A percentile compares a stretch with the other conserved stretches of the same genome.
These are phyloP conservation scores for Gortyna flavago DNA, from an alignment of 2,888 invertebrate genomes.

Conservation along the genomic window DNA sequence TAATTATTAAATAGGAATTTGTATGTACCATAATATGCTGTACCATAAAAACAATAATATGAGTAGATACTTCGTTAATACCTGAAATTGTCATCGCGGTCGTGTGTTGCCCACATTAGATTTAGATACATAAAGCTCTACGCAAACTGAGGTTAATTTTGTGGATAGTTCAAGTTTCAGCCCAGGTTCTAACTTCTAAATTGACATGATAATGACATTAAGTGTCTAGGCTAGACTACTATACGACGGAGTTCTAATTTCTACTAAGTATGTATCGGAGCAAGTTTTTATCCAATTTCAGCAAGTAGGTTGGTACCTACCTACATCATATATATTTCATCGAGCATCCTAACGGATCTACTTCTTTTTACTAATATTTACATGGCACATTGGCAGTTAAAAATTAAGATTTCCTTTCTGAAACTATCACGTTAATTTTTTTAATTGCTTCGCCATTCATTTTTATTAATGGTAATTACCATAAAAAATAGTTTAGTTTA, in stretches of 20 bases:
- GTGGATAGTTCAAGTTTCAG: background rate
- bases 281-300: background rate
- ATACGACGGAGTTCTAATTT: background rate
- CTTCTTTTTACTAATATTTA: too few species aligned
- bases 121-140: slow-evolving; percentile 19
- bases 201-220: background rate
- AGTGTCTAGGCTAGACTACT: background rate
- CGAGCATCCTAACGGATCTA: background rate
- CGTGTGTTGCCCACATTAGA: slow-evolving; percentile 44
- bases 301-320: background rate
- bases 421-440: background rate
- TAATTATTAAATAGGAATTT: slow-evolving; percentile 54
- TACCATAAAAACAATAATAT: slow-evolving; percentile 78
- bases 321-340: background rate
- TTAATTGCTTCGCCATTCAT: background rate
- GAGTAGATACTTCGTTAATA: slow-evolving; percentile 65
- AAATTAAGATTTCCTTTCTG: background rate
- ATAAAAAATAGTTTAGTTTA: background rate
- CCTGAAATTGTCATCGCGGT: slow-evolving; percentile 34
- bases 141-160: slow-evolving; percentile 14
- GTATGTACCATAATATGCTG: slow-evolving; percentile 72
- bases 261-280: rapidly evolving
- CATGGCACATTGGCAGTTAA: background rate
- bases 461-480: background rate
- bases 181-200: background rate